Evolutionary conservation across 2,888 invertebrate genomes (phyloP).

Genomic region (Scaeva pyrastri): DNA sequence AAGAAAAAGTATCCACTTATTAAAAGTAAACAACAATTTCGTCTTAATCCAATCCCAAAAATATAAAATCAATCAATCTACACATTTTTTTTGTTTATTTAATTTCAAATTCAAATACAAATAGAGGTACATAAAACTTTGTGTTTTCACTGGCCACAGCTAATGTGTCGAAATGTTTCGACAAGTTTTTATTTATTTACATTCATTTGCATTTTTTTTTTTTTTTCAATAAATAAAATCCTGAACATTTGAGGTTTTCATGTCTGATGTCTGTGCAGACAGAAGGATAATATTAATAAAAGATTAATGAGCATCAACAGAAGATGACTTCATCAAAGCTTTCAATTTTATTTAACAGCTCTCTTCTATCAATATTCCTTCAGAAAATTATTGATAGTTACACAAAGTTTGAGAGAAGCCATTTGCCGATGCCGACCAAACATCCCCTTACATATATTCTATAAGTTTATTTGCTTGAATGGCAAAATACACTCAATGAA

Average conservation of each 20-base stretch:
- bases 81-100: slow-evolving; percentile 65
- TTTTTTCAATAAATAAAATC: slow-evolving; percentile 9
- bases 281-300: background rate
- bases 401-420: slow-evolving; percentile 28
- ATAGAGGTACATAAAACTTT: slow-evolving; percentile 54
- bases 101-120: slow-evolving; percentile 47
- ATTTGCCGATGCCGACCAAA: slow-evolving; percentile 24
- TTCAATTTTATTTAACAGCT: slow-evolving; percentile 36
- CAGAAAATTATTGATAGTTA: no score
- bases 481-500: slow-evolving; percentile 63
- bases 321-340: slow-evolving; percentile 50
- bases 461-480: slow-evolving; percentile 47
- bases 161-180: slow-evolving; percentile 71
- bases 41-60: slow-evolving; percentile 16
- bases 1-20: slow-evolving; percentile 15
- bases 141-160: slow-evolving; percentile 40
- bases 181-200: slow-evolving; percentile 62
- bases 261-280: background rate
- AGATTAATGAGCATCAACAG: slow-evolving; percentile 30
- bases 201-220: slow-evolving; percentile 22
- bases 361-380: background rate
- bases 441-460: background rate
- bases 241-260: background rate
- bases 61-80: slow-evolving; percentile 55
- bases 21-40: slow-evolving; percentile 30